phyloP scores from a whole-genome alignment of 2,113 vertebrate genomes.

The Vulpes ferrilata region DNA sequence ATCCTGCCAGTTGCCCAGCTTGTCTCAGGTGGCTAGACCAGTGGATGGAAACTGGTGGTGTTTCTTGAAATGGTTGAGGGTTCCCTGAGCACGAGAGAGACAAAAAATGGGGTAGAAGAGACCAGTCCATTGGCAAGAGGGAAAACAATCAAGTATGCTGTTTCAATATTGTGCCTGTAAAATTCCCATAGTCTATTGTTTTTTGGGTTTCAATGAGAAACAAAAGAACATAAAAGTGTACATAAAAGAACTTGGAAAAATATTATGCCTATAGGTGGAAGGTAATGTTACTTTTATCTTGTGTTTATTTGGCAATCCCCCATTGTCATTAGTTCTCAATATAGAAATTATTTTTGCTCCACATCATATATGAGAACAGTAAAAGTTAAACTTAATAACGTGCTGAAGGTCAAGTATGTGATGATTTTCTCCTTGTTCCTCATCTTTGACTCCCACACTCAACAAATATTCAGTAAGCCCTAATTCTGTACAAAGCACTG shows the following conservation, averaged over 20 bases:
- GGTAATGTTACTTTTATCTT: not conserved
- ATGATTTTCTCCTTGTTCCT: not conserved
- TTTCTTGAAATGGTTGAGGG: not conserved
- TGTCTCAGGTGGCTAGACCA: not conserved
- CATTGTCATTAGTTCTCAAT: not conserved
- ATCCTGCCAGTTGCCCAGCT: conserved; percentile 17
- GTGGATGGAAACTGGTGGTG: not conserved
- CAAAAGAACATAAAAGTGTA: not conserved
- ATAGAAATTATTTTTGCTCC: not conserved
- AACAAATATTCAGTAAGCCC: not conserved
- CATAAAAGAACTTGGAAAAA: not conserved
- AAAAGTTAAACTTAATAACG: not conserved
- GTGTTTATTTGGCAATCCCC: not conserved
- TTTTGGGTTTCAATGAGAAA: not conserved
- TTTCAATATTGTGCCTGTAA: not conserved
- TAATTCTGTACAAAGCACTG: not conserved
- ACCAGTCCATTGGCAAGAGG: not conserved
- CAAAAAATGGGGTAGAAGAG: not conserved
- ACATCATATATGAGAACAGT: not conserved
- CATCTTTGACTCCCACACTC: not conserved
- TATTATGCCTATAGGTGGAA: not conserved
- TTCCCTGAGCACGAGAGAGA: not conserved
- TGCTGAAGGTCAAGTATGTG: not conserved
- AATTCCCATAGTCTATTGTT: not conserved
- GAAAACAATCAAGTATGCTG: not conserved